Evolutionary conservation across 2,113 vertebrate species (phyloP).

Genomic region (Entosphenus tridentatus): DNA sequence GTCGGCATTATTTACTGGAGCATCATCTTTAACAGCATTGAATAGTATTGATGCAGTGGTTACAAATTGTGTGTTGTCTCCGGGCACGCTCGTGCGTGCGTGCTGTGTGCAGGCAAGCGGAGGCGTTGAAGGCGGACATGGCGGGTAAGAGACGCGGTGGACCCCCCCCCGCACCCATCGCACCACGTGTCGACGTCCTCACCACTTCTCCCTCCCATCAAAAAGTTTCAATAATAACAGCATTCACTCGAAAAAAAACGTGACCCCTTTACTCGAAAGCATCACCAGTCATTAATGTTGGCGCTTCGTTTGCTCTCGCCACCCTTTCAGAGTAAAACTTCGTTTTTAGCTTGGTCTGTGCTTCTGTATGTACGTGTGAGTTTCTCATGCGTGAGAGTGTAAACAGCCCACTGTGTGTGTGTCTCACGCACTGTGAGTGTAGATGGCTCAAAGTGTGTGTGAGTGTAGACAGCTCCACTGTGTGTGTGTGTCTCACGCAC

Average conservation of each 20-base stretch:
- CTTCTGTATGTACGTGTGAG: too few species aligned
- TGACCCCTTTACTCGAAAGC: neutral
- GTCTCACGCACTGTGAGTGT: too few species aligned
- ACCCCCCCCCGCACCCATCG: neutral
- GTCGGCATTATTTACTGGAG: too few species aligned
- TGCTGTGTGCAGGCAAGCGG: slow-evolving; percentile 71
- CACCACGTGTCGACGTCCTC: neutral
- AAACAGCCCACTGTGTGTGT: too few species aligned
- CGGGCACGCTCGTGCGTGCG: neutral
- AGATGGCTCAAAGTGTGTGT: too few species aligned
- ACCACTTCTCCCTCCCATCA: neutral
- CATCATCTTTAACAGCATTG: too few species aligned
- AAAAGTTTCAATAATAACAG: neutral
- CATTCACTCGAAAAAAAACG: neutral
- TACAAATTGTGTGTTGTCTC: too few species aligned
- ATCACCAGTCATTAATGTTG: neutral
- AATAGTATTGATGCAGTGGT: too few species aligned
- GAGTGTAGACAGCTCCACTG: too few species aligned
- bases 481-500: too few species aligned
- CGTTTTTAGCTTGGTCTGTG: too few species aligned
- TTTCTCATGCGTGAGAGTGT: too few species aligned
- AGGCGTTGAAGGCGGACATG: slow-evolving; percentile 99
- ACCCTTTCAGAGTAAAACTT: neutral
- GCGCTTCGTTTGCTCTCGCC: neutral
- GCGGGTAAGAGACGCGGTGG: slow-evolving; percentile 38